Conservation (phyloP, 2,888 invertebrate species). For the Bellardia bayeri region DNA sequence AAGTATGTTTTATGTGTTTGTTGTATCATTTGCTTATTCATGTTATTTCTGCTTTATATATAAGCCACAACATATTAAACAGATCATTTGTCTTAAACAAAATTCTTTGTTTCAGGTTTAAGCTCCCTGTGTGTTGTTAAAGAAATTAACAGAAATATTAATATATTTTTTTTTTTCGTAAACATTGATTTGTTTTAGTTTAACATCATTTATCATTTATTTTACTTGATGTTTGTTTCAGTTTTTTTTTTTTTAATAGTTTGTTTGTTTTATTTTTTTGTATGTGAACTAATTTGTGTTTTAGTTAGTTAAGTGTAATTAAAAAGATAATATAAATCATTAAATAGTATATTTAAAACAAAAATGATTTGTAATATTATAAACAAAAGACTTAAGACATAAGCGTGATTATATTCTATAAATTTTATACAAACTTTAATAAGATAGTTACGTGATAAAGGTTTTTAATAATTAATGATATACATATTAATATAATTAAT, state of each 20-base stretch:
- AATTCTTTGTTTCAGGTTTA: conserved; percentile 10
- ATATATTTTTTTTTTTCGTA: conserved; percentile 4
- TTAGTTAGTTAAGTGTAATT: neutral
- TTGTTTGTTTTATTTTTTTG: conserved; percentile 25
- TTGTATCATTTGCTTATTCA: conserved; percentile 38
- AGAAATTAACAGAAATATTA: neutral
- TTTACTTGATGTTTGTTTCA: conserved; percentile 36
- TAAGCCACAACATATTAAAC: conserved; percentile 51
- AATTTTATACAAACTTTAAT: neutral
- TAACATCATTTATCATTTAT: conserved; percentile 54
- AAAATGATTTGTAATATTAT: neutral
- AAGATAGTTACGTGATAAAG: neutral
- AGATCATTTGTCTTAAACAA: conserved; percentile 64
- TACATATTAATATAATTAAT: neutral
- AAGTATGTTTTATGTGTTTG: neutral
- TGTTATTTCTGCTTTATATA: conserved; percentile 36
- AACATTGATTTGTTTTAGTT: conserved; percentile 41
- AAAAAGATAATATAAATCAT: neutral
- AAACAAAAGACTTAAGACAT: conserved; percentile 14
- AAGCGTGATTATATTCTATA: neutral
- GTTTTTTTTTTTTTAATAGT: conserved; percentile 1
- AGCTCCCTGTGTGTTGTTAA: conserved; percentile 15
- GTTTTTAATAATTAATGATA: neutral
- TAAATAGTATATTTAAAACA: neutral
- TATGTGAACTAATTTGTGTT: conserved; percentile 27